Evolutionary conservation across 2,113 vertebrate species (phyloP), one percentile per base, ranked within the genome.

Genomic region (Nanorana parkeri): DNA sequence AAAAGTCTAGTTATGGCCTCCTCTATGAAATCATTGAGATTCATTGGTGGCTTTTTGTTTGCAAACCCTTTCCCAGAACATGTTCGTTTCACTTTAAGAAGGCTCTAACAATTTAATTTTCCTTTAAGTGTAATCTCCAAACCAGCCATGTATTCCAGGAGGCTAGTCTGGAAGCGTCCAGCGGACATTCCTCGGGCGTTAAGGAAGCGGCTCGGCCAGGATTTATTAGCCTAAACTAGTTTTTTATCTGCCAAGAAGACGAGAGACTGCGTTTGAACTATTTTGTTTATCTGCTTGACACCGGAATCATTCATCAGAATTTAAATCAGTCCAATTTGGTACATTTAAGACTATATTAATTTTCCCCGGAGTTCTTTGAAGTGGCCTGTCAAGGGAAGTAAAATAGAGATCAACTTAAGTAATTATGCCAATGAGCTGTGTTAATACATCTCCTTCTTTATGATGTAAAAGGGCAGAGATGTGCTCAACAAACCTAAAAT

Each of bases 191-290:
- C 61, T 64, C 8, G 0, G 29, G 24, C 19, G 23, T 79, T 79
- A 41, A 56, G 58, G 69, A 68, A 83, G 80, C 8, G 2, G 26
- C 29, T 78, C 75, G 68, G 51, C 19, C 76, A 85, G 81, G 58
- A 87, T 86, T 85, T 79, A 26, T 64, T 16, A 65, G 47, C 65
- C 83, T 77, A 83, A 67, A 82, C 78, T 80, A 56, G n/a, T 47
- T 75, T 77, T 72, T 84, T 81, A 79, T 88, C 81, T 64, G 17
- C 20, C 64, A 86, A 41, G 29, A 36, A 75, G 68, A 52, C 23
- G 20, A 23, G 84, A 76, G 1, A 0, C 21, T 1, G 55, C 6
- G 77, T 20, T 68, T 17, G 76, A 36, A 60, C 56, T 66, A 75
- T 17, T 3, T 28, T 36, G 0, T 1, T 41, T 61, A 5, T 66